Evolutionary conservation across 2,797 vertebrate species (phyloP), one percentile per base, ranked within the genome.

Genomic region (Nannoperca australis): DNA sequence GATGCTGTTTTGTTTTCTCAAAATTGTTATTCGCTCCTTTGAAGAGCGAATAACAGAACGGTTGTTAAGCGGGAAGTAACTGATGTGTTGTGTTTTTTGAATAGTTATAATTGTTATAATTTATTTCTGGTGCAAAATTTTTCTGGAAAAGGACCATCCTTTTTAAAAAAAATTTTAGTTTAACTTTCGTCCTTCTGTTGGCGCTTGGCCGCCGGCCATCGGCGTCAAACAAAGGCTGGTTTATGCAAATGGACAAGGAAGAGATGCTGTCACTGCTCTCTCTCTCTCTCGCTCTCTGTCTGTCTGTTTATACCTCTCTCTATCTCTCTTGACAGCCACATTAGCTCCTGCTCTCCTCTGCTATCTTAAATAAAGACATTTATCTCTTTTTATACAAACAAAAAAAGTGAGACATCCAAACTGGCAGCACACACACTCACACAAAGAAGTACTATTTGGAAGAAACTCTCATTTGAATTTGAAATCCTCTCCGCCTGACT

Each of bases 151-250:
- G 72, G 93, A 94, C 91, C 92, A 94, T 93, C 92, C 88, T 93
- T 93, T 94, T 85, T 58, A n/a, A n/a, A n/a, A n/a, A n/a, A n/a
- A n/a, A n/a, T 63, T 61, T 60, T 82, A 96, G 94, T 96, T 93
- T 94, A 95, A 96, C 95, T 95, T 96, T 92, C 93, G 87, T 87
- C 95, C 95, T 95, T 96, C 95, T 96, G 95, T 95, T 95, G 93
- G 85, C 40, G 90, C 83, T 95, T 95, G 95, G 95, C 95, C 91
- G 93, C 84, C 78, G 87, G 94, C 95, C 95, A 95, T 91, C 84
- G 85, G 92, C 91, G 93, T 92, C 93, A 94, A 96, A 95, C 93
- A 96, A 95, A 96, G 95, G 92, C 95, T 91, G 92, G 78, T 92
- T 95, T 92, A 95, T 95, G 96, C 95, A 96, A 95, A 96, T 95